Evolutionary conservation across 1,140 invertebrate genomes (phyloP).

Genomic region (Neoseiulus cucumeris): DNA sequence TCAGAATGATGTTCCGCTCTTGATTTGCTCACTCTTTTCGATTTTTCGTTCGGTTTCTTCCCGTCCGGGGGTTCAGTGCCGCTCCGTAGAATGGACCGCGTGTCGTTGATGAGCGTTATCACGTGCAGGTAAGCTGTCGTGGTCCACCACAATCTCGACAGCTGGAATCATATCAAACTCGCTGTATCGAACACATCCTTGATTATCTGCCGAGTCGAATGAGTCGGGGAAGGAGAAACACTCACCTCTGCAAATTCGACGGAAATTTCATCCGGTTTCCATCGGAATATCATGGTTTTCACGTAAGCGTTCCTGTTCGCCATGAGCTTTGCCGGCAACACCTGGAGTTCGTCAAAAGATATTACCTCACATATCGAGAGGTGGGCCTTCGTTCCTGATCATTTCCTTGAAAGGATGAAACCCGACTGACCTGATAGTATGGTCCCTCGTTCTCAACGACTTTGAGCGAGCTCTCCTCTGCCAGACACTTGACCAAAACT

Average conservation of each 20-base stretch:
- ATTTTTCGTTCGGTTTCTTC: constrained; percentile 12
- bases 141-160: constrained; percentile 6
- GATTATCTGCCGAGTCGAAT: not conserved
- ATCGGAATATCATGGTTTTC: not conserved
- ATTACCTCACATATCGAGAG: not conserved
- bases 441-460: not conserved
- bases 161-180: not conserved
- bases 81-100: constrained; percentile 19
- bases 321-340: not conserved
- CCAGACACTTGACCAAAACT: not conserved
- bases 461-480: not conserved
- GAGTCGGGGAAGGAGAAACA: too few species aligned
- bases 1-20: not conserved
- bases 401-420: not conserved
- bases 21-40: not conserved
- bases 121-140: constrained; percentile 5
- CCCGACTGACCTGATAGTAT: not conserved
- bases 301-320: not conserved
- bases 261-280: not conserved
- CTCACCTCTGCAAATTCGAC: constrained; percentile 4
- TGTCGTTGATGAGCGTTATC: constrained; percentile 5
- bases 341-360: not conserved
- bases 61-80: constrained; percentile 18
- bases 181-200: not conserved
- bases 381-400: not conserved